A percentile compares a stretch with the other conserved stretches of the same genome.
Evolutionary conservation across 2,113 vertebrate species (phyloP).

Genomic region (Myiopsitta monachus): DNA sequence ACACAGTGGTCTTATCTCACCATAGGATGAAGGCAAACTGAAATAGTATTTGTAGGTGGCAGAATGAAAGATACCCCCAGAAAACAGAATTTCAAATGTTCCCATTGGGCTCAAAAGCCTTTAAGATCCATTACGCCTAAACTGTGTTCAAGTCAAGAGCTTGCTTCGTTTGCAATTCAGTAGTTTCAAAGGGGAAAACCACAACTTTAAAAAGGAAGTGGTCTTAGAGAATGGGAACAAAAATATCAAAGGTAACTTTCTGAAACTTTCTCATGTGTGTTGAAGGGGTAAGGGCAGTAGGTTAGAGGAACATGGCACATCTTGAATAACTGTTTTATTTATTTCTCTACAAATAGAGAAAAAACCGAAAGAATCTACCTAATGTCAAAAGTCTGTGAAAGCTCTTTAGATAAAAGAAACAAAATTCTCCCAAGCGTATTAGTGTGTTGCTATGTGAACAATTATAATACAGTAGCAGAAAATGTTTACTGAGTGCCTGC

Average conservation of each 20-base stretch:
- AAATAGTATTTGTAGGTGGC: neutral
- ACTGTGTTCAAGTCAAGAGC: conserved; percentile 37
- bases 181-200: conserved; percentile 13
- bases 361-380: conserved; percentile 42
- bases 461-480: conserved; percentile 27
- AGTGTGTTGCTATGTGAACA: conserved; percentile 64
- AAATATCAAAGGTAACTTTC: conserved; percentile 50
- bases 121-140: neutral
- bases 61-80: neutral
- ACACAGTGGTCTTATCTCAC: neutral
- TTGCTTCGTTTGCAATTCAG: conserved; percentile 29
- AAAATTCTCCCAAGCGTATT: conserved; percentile 46
- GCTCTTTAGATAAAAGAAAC: conserved; percentile 39
- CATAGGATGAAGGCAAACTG: conserved; percentile 17
- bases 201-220: conserved; percentile 42
- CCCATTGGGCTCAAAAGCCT: conserved; percentile 54
- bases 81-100: conserved; percentile 27
- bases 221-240: conserved; percentile 13
- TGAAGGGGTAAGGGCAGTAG: conserved; percentile 20
- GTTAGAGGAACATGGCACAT: conserved; percentile 11
- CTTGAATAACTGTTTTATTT: conserved; percentile 58
- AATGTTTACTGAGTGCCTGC: conserved; percentile 3
- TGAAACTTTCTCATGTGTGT: conserved; percentile 48
- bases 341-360: conserved; percentile 34
- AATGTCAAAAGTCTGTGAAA: conserved; percentile 51